phyloP scores from a whole-genome alignment of 2,113 vertebrate genomes.

The Dromaius novaehollandiae region DNA sequence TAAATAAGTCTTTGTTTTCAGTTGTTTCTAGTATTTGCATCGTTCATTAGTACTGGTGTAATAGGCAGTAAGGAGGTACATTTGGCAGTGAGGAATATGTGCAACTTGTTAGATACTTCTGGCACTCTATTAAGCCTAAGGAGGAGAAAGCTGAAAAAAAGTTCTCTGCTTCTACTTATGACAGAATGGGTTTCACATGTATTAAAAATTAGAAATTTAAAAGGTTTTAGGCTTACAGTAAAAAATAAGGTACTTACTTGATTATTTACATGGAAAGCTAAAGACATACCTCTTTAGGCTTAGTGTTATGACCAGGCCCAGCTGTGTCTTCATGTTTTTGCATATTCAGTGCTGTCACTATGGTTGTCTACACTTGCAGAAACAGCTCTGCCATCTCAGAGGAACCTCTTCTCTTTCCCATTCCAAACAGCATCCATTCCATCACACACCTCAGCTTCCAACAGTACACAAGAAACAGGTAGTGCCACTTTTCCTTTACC shows the following conservation, averaged over 20 bases:
- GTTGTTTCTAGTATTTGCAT: not conserved
- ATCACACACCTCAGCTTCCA: accelerated
- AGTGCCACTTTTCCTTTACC: accelerated
- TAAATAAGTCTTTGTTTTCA: not conserved
- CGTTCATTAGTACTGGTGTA: not conserved
- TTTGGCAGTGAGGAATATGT: not conserved
- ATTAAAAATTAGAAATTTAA: not conserved
- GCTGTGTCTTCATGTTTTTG: not conserved
- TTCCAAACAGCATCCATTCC: not conserved
- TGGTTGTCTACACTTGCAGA: not conserved
- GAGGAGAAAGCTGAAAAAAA: not conserved
- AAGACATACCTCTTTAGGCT: not conserved
- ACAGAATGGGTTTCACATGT: not conserved
- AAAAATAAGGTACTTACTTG: not conserved
- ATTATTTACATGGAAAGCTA: not conserved
- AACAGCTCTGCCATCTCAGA: not conserved
- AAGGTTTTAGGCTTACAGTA: not conserved
- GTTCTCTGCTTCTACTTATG: not conserved
- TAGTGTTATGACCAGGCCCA: not conserved
- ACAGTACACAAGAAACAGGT: not conserved
- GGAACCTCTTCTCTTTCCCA: not conserved
- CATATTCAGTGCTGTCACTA: not conserved
- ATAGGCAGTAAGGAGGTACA: not conserved
- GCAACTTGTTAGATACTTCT: not conserved
- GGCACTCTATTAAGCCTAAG: not conserved